Evolutionary conservation across 2,113 vertebrate species (phyloP), one percentile per base, ranked within the genome.

Genomic region (Hypanus sabinus): DNA sequence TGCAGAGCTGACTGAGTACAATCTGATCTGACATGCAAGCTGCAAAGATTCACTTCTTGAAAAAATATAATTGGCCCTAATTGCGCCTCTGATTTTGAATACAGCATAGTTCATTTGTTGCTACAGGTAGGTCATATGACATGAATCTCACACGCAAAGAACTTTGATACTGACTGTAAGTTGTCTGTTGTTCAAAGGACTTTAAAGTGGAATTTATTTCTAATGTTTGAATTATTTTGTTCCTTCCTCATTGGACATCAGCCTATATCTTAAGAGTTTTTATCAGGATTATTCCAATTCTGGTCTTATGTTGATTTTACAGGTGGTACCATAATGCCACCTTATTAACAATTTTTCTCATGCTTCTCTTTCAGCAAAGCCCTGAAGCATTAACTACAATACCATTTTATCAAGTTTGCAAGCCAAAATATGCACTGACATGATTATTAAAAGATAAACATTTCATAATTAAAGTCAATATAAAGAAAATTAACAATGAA

Each of bases 41-140:
- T 75, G 70, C 36, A 93, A 93, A 22, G 70, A 93, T 75, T 93
- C 70, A 75, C 91, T 93, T 73, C n/a, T 71, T 71, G 46, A 36
- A 92, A 92, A 70, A 92, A 92, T 18, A 0, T 90, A 90, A 90
- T 22, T 65, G n/a, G 27, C 60, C n/a, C 70, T 55, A 55, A 71
- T 71, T 18, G 46, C 46, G 68, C 38, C 12, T 8, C 38, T 73
- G 65, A 71, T 27, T 93, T 93, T 73, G 33, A 55, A 22, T 5
- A 16, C 7, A n/a, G 91, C 24, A 16, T 73, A 38, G 73, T 93
- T 93, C 27, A 73, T 75, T 73, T 93, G 36, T 46, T 73, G 68
- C 36, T 93, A 22, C 38, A 71, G 5, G 5, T 73, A 55, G 10
- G 36, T 38, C 38, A 30, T 73, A 22, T 46, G 36, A 30, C 38